Conservation (phyloP, 2,888 invertebrate genomes). For the Andricus curvator region DNA sequence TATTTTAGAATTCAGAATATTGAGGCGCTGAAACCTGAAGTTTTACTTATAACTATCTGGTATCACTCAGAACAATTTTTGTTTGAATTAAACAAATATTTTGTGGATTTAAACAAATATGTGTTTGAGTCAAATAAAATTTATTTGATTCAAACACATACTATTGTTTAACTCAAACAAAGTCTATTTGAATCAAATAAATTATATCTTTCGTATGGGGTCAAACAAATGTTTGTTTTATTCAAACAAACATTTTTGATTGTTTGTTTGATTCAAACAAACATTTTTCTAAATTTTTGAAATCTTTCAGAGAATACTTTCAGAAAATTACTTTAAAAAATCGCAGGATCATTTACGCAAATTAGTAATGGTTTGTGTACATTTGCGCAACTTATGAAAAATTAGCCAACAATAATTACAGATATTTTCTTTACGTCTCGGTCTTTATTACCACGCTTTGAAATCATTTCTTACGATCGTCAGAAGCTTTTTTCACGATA, state of each 20-base stretch:
- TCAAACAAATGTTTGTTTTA: no score
- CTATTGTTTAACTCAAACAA: no score
- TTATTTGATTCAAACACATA: no score
- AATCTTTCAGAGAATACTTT: not conserved
- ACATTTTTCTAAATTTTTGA: not conserved
- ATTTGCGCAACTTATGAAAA: not conserved
- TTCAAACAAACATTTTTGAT: no score
- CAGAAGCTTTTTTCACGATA: conserved; percentile 4
- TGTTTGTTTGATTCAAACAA: no score
- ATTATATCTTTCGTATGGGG: no score
- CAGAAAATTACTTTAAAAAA: not conserved
- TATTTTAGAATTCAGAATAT: no score
- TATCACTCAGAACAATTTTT: not conserved
- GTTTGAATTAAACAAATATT: no score
- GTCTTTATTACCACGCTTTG: conserved; percentile 14
- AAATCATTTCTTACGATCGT: not conserved
- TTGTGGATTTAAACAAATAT: no score
- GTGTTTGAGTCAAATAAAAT: no score
- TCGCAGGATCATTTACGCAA: not conserved
- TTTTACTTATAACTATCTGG: not conserved
- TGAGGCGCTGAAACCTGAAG: no score
- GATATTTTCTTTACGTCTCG: not conserved
- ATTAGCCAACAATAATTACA: not conserved
- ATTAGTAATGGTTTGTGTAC: not conserved
- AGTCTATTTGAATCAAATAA: no score